Evolutionary conservation across 2,888 invertebrate genomes (phyloP).

Genomic region (Petrophora chlorosata): DNA sequence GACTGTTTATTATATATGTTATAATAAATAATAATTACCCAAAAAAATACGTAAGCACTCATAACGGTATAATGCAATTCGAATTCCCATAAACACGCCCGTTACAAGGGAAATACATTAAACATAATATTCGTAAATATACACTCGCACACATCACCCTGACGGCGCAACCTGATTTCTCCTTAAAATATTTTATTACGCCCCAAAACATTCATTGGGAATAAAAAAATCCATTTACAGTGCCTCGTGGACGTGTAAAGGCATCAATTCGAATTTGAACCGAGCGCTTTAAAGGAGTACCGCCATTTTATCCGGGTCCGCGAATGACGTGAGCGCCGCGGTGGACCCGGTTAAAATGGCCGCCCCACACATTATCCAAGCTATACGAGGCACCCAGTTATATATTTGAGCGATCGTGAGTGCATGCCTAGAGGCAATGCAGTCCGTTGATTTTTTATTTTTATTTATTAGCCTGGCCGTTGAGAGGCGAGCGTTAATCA

Average conservation of each 20-base stretch:
- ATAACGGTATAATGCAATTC: constrained; percentile 12
- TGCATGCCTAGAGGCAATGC: constrained; percentile 63
- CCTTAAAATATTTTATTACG: constrained; percentile 47
- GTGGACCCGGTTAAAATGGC: constrained; percentile 38
- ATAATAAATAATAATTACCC: no score
- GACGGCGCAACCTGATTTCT: constrained; percentile 24
- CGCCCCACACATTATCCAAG: constrained; percentile 39
- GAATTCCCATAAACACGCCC: constrained; percentile 10
- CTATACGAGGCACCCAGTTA: constrained; percentile 34
- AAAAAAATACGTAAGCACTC: no score
- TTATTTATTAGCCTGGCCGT: constrained; percentile 59
- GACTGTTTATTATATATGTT: no score
- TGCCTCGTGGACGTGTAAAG: constrained; percentile 52
- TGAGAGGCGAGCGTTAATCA: constrained; percentile 65
- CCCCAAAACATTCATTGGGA: constrained; percentile 48
- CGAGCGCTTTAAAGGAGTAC: constrained; percentile 33
- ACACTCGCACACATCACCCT: not conserved
- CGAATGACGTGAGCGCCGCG: constrained; percentile 27
- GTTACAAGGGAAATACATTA: constrained; percentile 27
- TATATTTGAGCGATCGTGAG: constrained; percentile 55
- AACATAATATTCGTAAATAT: constrained; percentile 17
- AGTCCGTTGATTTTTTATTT: constrained; percentile 61
- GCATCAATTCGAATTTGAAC: constrained; percentile 46
- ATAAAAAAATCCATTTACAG: constrained; percentile 58
- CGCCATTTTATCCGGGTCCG: constrained; percentile 33